Base-by-base conservation (phyloP, 2,888 invertebrate genomes). In the Lochmaea crataegi region DNA sequence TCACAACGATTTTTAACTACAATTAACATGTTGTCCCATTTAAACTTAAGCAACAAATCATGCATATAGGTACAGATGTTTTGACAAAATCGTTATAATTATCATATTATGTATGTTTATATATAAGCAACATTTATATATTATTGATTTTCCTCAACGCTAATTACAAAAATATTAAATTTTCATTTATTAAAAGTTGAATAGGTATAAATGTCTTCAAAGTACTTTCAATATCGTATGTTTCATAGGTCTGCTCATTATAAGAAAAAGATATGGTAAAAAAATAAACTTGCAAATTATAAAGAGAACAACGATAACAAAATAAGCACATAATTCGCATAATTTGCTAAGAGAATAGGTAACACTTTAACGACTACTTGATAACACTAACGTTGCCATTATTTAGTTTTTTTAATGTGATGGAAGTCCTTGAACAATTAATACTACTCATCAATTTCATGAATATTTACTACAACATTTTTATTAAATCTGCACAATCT, bases 21-120 rank as follows among this genome's bases (percentile, higher is more conserved):
- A 16, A 53, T 56, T 63, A 64, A 41, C n/a, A 53, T 64, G 72
- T 56, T 64, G 72, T 56, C 63, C 67, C 53, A 56, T 67, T 72
- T 67, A 63, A 22, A 26, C 14, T 32, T 58, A 12, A 58, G n/a
- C 16, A 7, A 32, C 26, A 58, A 58, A 58, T n/a, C 32, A 32
- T 58, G 58, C n/a, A 58, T 26, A 32, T 5, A n/a, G n/a, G n/a
- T n/a, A 58, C 14, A 18, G 10, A 58, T 12, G 9, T 58, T 32
- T 58, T 26, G 32, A 58, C 32, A 58, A 58, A 58, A 32, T 58
- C 1, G 32, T 58, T 14, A 32, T 58, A 32, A 56, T 58, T 26
- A 58, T 14, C 2, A 58, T 58, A 7, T 7, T 38, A 14, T 18
- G 14, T 58, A 58, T 26, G 14, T 64, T 45, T 38, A 22, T 64